phyloP scores from a whole-genome alignment of 2,888 invertebrate genomes.

The Eueremaeus valkanovi region DNA sequence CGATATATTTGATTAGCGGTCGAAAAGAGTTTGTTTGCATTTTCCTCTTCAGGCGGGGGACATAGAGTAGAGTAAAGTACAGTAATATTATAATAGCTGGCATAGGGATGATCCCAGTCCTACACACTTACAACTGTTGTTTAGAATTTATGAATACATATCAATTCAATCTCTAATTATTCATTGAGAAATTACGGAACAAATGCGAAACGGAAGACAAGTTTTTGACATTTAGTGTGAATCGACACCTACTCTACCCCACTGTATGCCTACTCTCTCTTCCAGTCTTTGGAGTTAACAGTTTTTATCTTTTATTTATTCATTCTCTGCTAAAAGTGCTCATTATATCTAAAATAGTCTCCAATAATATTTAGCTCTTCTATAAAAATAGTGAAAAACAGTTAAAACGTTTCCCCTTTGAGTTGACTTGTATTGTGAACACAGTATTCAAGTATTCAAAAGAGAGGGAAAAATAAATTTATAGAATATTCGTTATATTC shows the following conservation, averaged over 20 bases:
- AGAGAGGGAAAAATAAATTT: not conserved
- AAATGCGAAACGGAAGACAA: too few relatives aligned
- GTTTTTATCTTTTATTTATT: constrained; percentile 12
- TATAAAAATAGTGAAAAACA: not conserved
- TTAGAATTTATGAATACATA: too few relatives aligned
- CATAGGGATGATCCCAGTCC: too few relatives aligned
- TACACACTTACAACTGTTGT: too few relatives aligned
- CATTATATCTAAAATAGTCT: constrained; percentile 8
- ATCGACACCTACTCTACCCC: not conserved
- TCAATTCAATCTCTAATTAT: not conserved
- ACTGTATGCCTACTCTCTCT: not conserved
- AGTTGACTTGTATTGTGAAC: too few relatives aligned
- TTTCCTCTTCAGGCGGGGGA: too few relatives aligned
- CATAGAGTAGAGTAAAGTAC: too few relatives aligned
- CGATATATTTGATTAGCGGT: too few relatives aligned
- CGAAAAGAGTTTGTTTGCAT: too few relatives aligned
- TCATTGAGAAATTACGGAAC: not conserved
- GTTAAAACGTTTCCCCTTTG: too few relatives aligned
- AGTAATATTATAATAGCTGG: too few relatives aligned
- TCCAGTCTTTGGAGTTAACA: not conserved
- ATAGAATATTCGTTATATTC: not conserved
- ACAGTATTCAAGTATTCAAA: not conserved
- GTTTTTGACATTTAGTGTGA: not conserved
- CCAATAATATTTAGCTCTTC: constrained; percentile 15
- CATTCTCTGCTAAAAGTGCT: not conserved